Evolutionary conservation across 2,113 vertebrate species (phyloP).

Genomic region (Hepsetus odoe): DNA sequence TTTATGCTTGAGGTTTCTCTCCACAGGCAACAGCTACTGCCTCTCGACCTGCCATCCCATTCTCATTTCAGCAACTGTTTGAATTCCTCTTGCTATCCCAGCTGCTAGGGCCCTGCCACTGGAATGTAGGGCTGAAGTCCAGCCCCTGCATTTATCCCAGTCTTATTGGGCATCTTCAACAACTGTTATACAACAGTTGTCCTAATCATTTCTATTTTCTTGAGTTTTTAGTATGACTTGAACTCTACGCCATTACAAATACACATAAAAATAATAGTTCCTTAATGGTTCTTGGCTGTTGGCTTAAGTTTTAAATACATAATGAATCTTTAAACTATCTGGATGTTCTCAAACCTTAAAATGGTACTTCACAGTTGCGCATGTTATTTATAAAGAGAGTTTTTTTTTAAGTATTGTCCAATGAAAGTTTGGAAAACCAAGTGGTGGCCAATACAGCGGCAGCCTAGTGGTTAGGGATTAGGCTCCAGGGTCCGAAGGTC

Average conservation of each 20-base stretch:
- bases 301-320: too few species aligned
- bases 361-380: too few species aligned
- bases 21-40: slow-evolving; percentile 34
- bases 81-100: slow-evolving; percentile 33
- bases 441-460: too few species aligned
- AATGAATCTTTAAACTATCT: too few species aligned
- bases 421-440: too few species aligned
- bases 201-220: not conserved
- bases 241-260: not conserved
- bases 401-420: too few species aligned
- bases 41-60: slow-evolving; percentile 18
- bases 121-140: slow-evolving; percentile 33
- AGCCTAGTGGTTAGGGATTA: too few species aligned
- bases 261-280: not conserved
- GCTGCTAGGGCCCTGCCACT: slow-evolving; percentile 32
- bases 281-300: not conserved
- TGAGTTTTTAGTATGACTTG: not conserved
- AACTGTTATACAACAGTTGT: not conserved
- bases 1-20: slow-evolving; percentile 43
- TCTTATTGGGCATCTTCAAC: not conserved
- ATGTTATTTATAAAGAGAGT: too few species aligned
- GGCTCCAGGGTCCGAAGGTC: too few species aligned
- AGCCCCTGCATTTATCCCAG: not conserved
- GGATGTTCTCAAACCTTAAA: too few species aligned
- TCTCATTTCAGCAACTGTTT: slow-evolving; percentile 46